Conservation (phyloP, 2,888 invertebrate species). For the Lissonota sp. region DNA sequence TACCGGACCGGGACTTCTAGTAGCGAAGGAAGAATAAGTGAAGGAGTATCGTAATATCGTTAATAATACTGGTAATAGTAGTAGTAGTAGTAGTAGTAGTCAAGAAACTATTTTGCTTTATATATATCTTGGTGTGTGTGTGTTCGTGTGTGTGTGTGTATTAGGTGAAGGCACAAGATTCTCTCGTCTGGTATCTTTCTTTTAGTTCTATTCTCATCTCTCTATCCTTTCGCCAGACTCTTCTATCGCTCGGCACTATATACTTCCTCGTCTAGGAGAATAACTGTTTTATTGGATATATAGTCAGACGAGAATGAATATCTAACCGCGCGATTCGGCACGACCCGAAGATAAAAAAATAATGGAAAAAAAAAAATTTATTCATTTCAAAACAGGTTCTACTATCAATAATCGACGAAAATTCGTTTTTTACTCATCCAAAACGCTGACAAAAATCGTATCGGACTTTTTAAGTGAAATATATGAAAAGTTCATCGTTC, state of each 20-base stretch:
- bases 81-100: conserved; percentile 29
- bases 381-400: too few species aligned
- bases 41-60: conserved; percentile 35
- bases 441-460: too few species aligned
- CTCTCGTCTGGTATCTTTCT: conserved; percentile 27
- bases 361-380: too few species aligned
- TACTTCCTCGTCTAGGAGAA: conserved; percentile 17
- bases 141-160: too few species aligned
- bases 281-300: conserved; percentile 29
- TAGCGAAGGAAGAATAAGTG: conserved; percentile 48
- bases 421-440: too few species aligned
- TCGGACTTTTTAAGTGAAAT: too few species aligned
- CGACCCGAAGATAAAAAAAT: not conserved
- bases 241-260: conserved; percentile 10
- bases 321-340: not conserved
- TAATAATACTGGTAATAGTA: conserved; percentile 1
- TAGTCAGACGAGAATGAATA: not conserved
- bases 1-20: conserved; percentile 55
- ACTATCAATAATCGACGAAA: too few species aligned
- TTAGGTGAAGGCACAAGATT: conserved; percentile 14
- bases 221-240: conserved; percentile 3
- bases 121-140: not conserved
- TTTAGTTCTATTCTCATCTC: conserved; percentile 46
- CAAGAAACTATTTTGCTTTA: too few species aligned
- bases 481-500: too few species aligned